A percentile compares a stretch with the other conserved stretches of the same genome.
phyloP scores from a whole-genome alignment of 2,113 vertebrate genomes.

The Capricornis sumatraensis region DNA sequence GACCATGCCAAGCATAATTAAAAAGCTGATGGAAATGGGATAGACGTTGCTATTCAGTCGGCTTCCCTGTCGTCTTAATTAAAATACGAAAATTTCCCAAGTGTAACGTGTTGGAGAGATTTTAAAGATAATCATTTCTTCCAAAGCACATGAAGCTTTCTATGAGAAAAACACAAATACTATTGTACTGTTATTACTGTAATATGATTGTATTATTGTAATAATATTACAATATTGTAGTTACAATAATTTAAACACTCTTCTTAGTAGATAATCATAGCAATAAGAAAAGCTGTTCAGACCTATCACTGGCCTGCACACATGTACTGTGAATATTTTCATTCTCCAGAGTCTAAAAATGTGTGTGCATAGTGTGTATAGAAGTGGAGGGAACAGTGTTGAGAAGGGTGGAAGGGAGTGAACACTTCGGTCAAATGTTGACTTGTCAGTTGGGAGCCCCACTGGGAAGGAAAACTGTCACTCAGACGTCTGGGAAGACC shows the following conservation, averaged over 20 bases:
- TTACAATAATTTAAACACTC: not conserved
- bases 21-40: slow-evolving; percentile 51
- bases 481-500: accelerated
- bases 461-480: not conserved
- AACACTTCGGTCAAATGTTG: accelerated
- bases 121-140: slow-evolving; percentile 12
- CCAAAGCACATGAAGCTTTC: slow-evolving; percentile 8
- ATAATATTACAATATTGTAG: not conserved
- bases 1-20: slow-evolving; percentile 48
- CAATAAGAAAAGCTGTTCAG: not conserved
- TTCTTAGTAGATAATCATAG: not conserved
- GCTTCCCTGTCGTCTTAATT: slow-evolving; percentile 67
- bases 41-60: not conserved
- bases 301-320: not conserved
- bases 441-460: accelerated
- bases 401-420: accelerated
- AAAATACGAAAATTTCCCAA: slow-evolving; percentile 38
- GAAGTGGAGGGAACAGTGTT: accelerated
- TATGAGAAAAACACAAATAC: not conserved
- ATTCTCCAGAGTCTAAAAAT: not conserved
- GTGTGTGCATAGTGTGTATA: accelerated
- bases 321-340: not conserved
- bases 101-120: not conserved
- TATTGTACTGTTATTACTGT: not conserved
- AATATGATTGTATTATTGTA: not conserved